Evolutionary conservation across 2,797 vertebrate species (phyloP).

Genomic region (Pyrocephalus nanus): DNA sequence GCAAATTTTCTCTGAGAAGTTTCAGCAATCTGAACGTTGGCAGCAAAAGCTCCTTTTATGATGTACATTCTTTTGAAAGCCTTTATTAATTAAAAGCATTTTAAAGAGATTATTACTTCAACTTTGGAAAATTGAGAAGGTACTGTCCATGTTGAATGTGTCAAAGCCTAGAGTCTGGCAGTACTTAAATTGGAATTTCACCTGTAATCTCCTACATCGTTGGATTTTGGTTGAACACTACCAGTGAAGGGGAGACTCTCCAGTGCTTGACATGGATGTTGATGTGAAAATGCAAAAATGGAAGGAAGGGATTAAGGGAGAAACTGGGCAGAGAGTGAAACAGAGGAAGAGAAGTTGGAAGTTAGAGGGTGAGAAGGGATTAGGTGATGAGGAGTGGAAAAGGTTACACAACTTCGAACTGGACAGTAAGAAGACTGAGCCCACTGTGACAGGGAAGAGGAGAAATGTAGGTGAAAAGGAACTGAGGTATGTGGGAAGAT

Average conservation of each 20-base stretch:
- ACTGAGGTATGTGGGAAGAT: not conserved
- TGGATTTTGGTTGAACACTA: not conserved
- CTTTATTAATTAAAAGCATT: not conserved
- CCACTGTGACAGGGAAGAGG: not conserved
- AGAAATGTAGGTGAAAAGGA: not conserved
- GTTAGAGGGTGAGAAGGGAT: not conserved
- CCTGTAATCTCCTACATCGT: not conserved
- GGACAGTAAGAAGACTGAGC: not conserved
- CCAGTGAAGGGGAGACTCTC: not conserved
- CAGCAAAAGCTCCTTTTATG: not conserved
- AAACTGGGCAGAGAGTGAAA: not conserved
- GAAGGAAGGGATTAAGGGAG: not conserved
- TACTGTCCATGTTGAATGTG: not conserved
- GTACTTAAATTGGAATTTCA: not conserved
- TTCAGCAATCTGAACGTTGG: not conserved
- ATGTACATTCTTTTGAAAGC: not conserved
- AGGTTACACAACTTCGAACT: not conserved
- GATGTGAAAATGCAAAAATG: not conserved
- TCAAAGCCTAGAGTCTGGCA: not conserved
- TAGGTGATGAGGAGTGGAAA: not conserved
- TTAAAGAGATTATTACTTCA: not conserved
- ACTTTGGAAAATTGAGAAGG: not conserved
- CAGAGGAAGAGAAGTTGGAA: not conserved
- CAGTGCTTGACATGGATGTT: not conserved
- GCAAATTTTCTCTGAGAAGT: not conserved